These are phyloP conservation scores for Gastrophysa polygoni DNA, from an alignment of 2,888 invertebrate genomes.

Conservation along the genomic window DNA sequence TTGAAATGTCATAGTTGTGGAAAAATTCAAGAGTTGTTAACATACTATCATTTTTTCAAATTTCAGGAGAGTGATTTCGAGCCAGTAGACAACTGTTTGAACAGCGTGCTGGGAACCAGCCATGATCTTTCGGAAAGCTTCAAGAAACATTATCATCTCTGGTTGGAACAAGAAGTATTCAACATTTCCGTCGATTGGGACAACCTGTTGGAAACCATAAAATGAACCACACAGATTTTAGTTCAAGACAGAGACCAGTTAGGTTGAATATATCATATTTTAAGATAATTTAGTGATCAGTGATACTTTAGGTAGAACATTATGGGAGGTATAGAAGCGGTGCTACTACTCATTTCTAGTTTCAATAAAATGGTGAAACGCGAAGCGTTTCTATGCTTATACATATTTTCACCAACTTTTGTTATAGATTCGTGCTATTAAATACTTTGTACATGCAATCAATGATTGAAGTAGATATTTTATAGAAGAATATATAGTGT, in stretches of 20 bases:
- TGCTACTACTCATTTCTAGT: neutral
- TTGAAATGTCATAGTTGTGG: no score
- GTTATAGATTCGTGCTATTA: conserved; percentile 22
- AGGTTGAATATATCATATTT: conserved; percentile 1
- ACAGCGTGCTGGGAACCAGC: conserved; percentile 75
- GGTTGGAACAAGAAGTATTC: conserved; percentile 97
- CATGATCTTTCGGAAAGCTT: conserved; percentile 93
- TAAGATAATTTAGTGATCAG: no score
- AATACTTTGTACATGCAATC: conserved; percentile 24
- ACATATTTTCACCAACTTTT: no score
- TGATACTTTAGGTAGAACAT: conserved; percentile 11
- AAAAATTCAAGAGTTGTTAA: no score
- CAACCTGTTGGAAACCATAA: conserved; percentile 54
- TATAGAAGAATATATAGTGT: conserved; percentile 23
- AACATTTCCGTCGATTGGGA: conserved; percentile 85
- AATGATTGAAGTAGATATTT: no score
- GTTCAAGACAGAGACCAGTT: neutral
- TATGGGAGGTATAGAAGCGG: neutral
- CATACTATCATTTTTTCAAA: neutral
- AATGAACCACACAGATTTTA: neutral
- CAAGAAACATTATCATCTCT: conserved; percentile 89
- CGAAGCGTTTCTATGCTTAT: no score
- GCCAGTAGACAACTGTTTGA: conserved; percentile 79
- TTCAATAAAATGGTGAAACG: neutral
- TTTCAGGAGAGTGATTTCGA: conserved; percentile 65